A percentile compares a stretch with the other conserved stretches of the same genome.
Conservation (phyloP, 2,113 vertebrate species). For the Gnathonemus echidnorhynchus region DNA sequence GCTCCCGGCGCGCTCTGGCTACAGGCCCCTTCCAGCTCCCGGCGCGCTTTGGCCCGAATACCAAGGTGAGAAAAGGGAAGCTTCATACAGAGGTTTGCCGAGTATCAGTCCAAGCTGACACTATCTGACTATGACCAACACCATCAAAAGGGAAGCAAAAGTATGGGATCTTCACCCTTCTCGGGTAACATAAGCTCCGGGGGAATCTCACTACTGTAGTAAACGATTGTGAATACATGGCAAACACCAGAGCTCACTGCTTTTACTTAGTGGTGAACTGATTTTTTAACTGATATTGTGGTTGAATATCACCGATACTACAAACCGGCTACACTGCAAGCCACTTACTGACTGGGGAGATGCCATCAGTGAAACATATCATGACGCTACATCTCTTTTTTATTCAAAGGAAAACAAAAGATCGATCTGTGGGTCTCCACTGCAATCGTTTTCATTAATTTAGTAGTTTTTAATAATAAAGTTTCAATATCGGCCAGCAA, state of each 20-base stretch:
- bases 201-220: not conserved
- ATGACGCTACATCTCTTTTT: not conserved
- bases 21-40: not conserved
- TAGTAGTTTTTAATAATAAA: no score
- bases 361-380: not conserved
- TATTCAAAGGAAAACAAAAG: not conserved
- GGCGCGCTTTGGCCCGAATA: not conserved
- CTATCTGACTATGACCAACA: not conserved
- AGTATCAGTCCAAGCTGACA: not conserved
- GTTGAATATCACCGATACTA: not conserved
- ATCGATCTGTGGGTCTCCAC: not conserved
- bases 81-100: not conserved
- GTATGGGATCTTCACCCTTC: not conserved
- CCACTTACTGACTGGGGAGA: not conserved
- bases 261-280: not conserved
- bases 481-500: no score
- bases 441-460: no score
- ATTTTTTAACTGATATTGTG: not conserved
- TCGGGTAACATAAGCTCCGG: not conserved
- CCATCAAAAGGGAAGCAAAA: not conserved
- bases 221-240: not conserved
- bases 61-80: not conserved
- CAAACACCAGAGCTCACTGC: not conserved
- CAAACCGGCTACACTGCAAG: not conserved
- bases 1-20: not conserved